Evolutionary conservation across 1,140 invertebrate species (phyloP), one percentile per base, ranked within the genome.

Genomic region (Teleogryllus occipitalis): DNA sequence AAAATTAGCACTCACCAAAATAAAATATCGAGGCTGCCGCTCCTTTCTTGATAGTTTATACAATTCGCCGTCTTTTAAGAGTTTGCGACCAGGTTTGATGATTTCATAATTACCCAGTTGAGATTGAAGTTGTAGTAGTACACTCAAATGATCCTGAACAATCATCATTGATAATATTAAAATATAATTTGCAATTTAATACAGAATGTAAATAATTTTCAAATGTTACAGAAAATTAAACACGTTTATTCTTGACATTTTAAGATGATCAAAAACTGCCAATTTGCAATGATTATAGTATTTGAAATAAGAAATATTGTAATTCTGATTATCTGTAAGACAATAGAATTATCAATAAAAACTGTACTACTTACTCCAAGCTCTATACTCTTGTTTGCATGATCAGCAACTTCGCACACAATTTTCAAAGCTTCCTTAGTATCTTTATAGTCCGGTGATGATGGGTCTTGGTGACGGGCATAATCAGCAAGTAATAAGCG

Each of bases 331-430:
- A 39, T 39, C 27, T 39, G 27, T 39, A 39, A 2, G 27, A 2
- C 27, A 39, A 39, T 39, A 39, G 27, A 39, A 39, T 39, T 39
- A 39, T 39, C 5, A 2, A 39, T 39, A 39, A 39, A 39, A 39
- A 1, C 27, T 39, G 27, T 39, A 39, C 27, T 14, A 85, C 88
- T 87, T 85, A 91, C 90, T 82, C 87, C 89, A 82, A 89, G 85
- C 81, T 91, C 90, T 87, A 93, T 92, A 72, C 90, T 92, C 82
- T 91, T 89, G 83, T 94, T 93, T 8, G 92, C 92, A 86, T 94
- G 93, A 84, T 92, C 90, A 10, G 93, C 92, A n/a, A 93, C 93
- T 80, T 89, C 90, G 83, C 89, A 90, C 47, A 94, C 93, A 82
- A 94, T 90, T 77, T 89, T 87, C 76, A 94, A 85, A 46, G 93